A percentile compares a stretch with the other conserved stretches of the same genome.
phyloP scores from a whole-genome alignment of 2,888 invertebrate species.

The Morpho helenor region DNA sequence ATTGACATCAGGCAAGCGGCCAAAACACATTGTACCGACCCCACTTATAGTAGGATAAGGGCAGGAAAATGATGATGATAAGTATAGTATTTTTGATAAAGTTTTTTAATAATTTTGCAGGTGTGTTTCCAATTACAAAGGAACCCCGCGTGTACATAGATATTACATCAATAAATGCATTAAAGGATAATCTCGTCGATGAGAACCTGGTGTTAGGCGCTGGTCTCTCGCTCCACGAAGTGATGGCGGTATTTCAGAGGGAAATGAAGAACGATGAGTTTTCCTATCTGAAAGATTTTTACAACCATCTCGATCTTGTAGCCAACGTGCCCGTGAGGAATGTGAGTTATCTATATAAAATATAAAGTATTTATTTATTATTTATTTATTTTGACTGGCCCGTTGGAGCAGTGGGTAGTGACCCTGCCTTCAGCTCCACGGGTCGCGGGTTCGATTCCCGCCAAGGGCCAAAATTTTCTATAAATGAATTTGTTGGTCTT shows the following conservation, averaged over 20 bases:
- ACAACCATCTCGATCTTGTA: conserved; percentile 82
- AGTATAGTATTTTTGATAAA: not conserved
- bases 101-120: conserved; percentile 38
- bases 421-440: too few species aligned
- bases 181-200: conserved; percentile 54
- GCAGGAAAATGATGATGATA: too few species aligned
- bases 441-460: too few species aligned
- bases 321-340: conserved; percentile 86
- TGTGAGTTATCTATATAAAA: conserved; percentile 63
- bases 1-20: too few species aligned
- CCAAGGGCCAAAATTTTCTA: too few species aligned
- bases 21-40: too few species aligned
- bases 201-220: conserved; percentile 78
- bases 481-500: too few species aligned
- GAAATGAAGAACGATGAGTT: conserved; percentile 69
- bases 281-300: conserved; percentile 77
- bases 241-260: conserved; percentile 67
- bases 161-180: conserved; percentile 76
- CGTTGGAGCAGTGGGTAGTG: too few species aligned
- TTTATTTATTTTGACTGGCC: too few species aligned
- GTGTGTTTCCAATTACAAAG: conserved; percentile 60
- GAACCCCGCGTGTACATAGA: conserved; percentile 79
- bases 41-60: too few species aligned
- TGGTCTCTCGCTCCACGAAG: conserved; percentile 75
- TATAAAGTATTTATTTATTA: too few species aligned